Evolutionary conservation across 1,140 invertebrate genomes (phyloP), one percentile per base, ranked within the genome.

Genomic region (Achatina immaculata): DNA sequence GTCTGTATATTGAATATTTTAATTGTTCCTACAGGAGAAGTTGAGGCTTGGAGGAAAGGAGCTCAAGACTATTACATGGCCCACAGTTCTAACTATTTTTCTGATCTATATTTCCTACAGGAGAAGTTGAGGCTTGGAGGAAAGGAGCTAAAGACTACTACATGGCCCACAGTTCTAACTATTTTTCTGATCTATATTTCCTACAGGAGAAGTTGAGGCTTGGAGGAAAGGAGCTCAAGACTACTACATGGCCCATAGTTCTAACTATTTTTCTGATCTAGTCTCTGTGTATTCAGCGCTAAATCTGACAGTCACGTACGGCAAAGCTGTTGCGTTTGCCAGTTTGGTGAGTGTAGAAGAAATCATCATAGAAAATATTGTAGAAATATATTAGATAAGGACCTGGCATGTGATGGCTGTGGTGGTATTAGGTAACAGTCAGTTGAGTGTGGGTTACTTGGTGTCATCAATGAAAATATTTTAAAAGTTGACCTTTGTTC

Each of bases 111-210:
- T n/a, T 3, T 55, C 58, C 31, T 71, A n/a, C 72, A 90, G 88
- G 88, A 80, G 83, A 81, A 38, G 77, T 90, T 55, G 91, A 91
- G 74, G 82, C 84, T 9, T 89, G 91, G 84, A 83, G 89, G 36
- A 76, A 83, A 24, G 89, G 86, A 28, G 90, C 90, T 40, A 74
- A 88, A 21, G 75, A 86, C 4, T 90, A 87, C 51, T 81, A 71
- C 34, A 43, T 19, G 24, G 36, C 11, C 3, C 51, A 82, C 2
- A 81, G 82, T 14, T 79, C 84, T 19, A 90, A 91, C 78, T 91
- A 90, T 78, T 92, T 92, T 84, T 81, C 86, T 38, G 91, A 92
- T 66, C 83, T 92, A n/a, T n/a, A n/a, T n/a, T n/a, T n/a, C n/a
- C n/a, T n/a, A 14, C 74, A 90, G 88, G 88, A 78, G 83, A 81